phyloP scores from a whole-genome alignment of 2,113 vertebrate genomes.

The Anseranas semipalmata region DNA sequence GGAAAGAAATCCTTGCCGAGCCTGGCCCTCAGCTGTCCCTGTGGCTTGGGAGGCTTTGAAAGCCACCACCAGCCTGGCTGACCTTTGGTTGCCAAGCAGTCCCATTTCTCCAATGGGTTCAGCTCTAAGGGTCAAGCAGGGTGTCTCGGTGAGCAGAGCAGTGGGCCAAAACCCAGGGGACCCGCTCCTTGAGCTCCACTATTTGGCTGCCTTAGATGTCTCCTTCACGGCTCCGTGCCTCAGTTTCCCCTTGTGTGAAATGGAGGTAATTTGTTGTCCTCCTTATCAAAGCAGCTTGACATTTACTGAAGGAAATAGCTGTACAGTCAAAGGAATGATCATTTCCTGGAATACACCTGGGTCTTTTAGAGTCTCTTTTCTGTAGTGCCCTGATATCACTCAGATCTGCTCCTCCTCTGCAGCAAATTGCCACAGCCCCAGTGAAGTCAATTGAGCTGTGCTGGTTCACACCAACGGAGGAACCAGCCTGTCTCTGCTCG shows the following conservation, averaged over 20 bases:
- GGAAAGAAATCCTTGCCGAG: neutral
- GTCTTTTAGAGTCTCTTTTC: neutral
- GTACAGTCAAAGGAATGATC: rapidly evolving
- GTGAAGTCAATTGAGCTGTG: neutral
- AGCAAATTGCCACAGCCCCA: neutral
- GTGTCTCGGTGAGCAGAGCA: neutral
- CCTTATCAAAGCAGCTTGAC: neutral
- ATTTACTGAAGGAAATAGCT: neutral
- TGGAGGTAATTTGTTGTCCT: neutral
- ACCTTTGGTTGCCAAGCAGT: rapidly evolving
- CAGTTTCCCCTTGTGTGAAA: constrained; percentile 5
- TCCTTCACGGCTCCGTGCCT: neutral
- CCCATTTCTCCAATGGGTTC: neutral
- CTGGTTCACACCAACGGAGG: neutral
- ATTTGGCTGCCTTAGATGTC: neutral
- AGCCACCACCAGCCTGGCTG: neutral
- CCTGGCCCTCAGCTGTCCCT: neutral
- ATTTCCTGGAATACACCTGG: neutral
- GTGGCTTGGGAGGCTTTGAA: neutral
- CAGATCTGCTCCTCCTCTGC: neutral
- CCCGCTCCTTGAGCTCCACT: neutral
- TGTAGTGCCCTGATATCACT: neutral
- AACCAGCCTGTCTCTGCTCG: neutral
- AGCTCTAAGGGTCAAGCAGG: neutral
- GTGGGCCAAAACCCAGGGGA: neutral